A percentile compares a stretch with the other conserved stretches of the same genome.
These are phyloP conservation scores for Eleginops maclovinus DNA, from an alignment of 2,113 vertebrate species.

Conservation along the genomic window DNA sequence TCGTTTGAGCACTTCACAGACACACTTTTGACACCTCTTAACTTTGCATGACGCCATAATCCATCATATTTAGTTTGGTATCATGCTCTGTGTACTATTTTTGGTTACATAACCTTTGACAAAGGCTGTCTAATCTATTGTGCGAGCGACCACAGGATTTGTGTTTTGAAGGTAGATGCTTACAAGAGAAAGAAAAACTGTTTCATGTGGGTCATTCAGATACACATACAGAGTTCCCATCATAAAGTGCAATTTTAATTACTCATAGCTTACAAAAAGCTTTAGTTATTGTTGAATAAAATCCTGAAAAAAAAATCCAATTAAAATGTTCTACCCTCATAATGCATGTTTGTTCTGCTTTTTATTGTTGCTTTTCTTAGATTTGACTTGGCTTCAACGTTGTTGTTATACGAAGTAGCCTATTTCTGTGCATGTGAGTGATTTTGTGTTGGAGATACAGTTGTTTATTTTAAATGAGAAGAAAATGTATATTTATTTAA, in stretches of 20 bases:
- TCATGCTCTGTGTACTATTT: slow-evolving; percentile 36
- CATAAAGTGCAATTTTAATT: not conserved
- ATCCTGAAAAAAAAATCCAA: too few species aligned
- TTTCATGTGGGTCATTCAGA: not conserved
- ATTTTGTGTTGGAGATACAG: too few species aligned
- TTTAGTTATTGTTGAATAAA: not conserved
- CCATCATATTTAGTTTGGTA: slow-evolving; percentile 26
- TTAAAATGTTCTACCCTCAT: too few species aligned
- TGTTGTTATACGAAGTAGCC: too few species aligned
- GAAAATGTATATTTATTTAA: too few species aligned
- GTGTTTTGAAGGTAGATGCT: slow-evolving; percentile 10
- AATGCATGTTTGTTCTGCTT: too few species aligned
- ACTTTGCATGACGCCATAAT: slow-evolving; percentile 24
- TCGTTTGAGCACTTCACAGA: not conserved
- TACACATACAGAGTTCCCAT: not conserved
- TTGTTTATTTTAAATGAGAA: too few species aligned
- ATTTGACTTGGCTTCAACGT: too few species aligned
- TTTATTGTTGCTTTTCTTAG: too few species aligned
- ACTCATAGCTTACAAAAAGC: not conserved
- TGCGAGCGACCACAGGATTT: slow-evolving; percentile 4
- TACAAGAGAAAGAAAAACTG: not conserved
- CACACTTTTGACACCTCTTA: slow-evolving; percentile 20
- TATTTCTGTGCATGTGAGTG: too few species aligned
- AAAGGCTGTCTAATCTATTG: not conserved
- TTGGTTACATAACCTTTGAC: slow-evolving; percentile 27